Conservation (phyloP, 1,140 invertebrate species). For the Cherax destructor region DNA sequence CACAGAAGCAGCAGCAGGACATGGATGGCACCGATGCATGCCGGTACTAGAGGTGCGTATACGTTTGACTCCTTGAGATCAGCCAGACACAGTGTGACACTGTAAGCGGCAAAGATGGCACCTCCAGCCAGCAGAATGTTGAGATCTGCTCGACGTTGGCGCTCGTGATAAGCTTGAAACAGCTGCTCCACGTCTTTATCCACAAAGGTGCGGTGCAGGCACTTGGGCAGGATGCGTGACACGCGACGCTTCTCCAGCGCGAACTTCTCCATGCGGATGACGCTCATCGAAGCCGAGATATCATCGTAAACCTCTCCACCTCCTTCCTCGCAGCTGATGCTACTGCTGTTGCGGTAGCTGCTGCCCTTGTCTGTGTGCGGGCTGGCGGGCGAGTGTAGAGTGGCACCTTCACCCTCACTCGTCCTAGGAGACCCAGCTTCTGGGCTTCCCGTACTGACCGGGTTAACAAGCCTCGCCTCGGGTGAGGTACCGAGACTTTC, state of each 20-base stretch:
- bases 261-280: slow-evolving; percentile 68
- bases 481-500: not conserved
- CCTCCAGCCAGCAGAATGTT: slow-evolving; percentile 52
- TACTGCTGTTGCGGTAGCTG: slow-evolving; percentile 32
- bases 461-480: not conserved
- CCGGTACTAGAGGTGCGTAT: slow-evolving; percentile 16
- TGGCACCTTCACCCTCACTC: not conserved
- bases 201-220: slow-evolving; percentile 64
- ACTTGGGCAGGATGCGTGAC: slow-evolving; percentile 58
- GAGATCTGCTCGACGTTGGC: slow-evolving; percentile 59
- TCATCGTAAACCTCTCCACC: slow-evolving; percentile 46
- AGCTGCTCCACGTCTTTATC: slow-evolving; percentile 66
- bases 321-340: not conserved
- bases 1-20: slow-evolving; percentile 43
- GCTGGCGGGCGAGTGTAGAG: slow-evolving; percentile 14
- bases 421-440: not conserved
- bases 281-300: slow-evolving; percentile 63
- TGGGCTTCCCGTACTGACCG: not conserved
- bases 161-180: slow-evolving; percentile 62
- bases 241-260: slow-evolving; percentile 63
- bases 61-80: not conserved
- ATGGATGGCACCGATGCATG: slow-evolving; percentile 12
- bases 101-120: slow-evolving; percentile 25
- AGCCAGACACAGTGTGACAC: slow-evolving; percentile 24
- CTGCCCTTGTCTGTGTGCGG: slow-evolving; percentile 46